These are phyloP conservation scores for Drosophila gaucha DNA, from an alignment of 2,888 invertebrate genomes.

Conservation along the genomic window DNA sequence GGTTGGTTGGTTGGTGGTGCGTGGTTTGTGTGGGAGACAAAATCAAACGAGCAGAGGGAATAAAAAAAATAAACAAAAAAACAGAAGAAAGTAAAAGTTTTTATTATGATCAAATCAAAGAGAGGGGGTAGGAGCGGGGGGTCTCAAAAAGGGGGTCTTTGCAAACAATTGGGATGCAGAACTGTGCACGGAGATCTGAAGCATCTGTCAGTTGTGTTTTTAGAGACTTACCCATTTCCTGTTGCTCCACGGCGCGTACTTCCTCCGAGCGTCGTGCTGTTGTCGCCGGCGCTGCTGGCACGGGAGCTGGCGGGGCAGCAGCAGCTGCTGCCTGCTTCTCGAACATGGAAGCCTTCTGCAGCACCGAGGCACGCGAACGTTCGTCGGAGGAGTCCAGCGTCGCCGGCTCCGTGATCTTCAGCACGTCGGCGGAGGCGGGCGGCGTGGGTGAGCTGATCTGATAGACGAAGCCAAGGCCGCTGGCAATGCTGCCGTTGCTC, in stretches of 20 bases:
- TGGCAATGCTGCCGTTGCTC: conserved; percentile 79
- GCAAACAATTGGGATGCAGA: conserved; percentile 5
- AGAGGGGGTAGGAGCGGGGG: background rate
- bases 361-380: conserved; percentile 83
- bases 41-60: conserved; percentile 50
- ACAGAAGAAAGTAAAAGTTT: conserved; percentile 28
- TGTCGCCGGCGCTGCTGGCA: conserved; percentile 27
- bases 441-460: conserved; percentile 82
- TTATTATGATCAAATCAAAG: conserved; percentile 20
- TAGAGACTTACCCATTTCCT: conserved; percentile 83
- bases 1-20: conserved; percentile 11
- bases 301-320: conserved; percentile 44
- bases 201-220: too few species aligned
- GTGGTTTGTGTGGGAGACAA: conserved; percentile 42
- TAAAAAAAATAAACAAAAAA: conserved; percentile 46
- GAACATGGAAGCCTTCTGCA: conserved; percentile 85
- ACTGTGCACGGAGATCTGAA: conserved; percentile 7
- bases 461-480: conserved; percentile 78
- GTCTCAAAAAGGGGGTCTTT: too few species aligned
- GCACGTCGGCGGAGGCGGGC: conserved; percentile 64
- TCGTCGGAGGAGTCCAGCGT: conserved; percentile 80
- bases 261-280: conserved; percentile 63
- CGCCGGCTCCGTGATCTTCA: conserved; percentile 83
- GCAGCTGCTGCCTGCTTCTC: conserved; percentile 84
- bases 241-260: conserved; percentile 66